Percentiles rank a stretch among this genome's conserved stretches.
These are phyloP conservation scores for Percopsis omiscomaycus DNA, from an alignment of 2,797 vertebrate species.

Conservation along the genomic window DNA sequence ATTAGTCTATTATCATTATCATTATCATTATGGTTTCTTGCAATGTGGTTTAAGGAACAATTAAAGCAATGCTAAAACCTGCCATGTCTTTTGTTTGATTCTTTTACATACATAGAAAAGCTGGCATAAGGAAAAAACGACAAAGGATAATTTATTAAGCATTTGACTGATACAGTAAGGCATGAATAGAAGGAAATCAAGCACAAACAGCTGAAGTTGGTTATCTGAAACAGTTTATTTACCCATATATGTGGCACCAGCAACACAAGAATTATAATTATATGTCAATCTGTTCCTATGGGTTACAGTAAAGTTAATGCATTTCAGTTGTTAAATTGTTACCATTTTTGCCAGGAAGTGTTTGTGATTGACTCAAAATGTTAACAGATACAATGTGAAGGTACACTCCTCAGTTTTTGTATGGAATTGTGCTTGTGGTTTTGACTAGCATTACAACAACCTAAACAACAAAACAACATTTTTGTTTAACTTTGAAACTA, in stretches of 20 bases:
- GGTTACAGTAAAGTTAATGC: slow-evolving; percentile 3
- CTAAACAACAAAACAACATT: too few relatives aligned
- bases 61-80: neutral
- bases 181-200: slow-evolving; percentile 18
- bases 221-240: slow-evolving; percentile 42
- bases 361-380: slow-evolving; percentile 16
- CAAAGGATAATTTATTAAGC: neutral
- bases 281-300: neutral
- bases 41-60: neutral
- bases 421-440: too few relatives aligned
- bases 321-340: neutral
- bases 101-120: neutral
- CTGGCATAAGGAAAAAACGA: neutral
- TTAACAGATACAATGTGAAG: slow-evolving; percentile 14
- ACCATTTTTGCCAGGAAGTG: slow-evolving; percentile 3
- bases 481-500: slow-evolving; percentile 12
- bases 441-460: too few relatives aligned
- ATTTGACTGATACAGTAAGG: neutral
- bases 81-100: neutral
- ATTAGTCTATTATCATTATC: neutral
- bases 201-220: slow-evolving; percentile 27
- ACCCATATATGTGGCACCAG: slow-evolving; percentile 19
- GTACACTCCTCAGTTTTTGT: too few relatives aligned
- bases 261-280: slow-evolving; percentile 21
- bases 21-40: neutral